Evolutionary conservation across 2,113 vertebrate species (phyloP).

Genomic region (Solea solea): DNA sequence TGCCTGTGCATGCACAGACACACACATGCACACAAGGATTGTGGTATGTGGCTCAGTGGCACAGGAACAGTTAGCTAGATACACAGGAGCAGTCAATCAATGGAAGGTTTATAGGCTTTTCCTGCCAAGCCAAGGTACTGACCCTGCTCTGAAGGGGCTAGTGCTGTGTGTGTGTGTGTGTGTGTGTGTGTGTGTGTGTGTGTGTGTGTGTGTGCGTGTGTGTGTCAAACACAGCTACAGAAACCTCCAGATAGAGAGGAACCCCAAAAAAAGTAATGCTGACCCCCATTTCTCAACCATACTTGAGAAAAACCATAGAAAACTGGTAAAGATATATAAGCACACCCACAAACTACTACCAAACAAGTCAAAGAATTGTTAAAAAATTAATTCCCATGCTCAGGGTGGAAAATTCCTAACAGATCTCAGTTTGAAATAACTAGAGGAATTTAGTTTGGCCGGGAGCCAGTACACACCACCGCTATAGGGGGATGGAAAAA

Average conservation of each 20-base stretch:
- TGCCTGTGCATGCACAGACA: not conserved
- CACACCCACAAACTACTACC: slow-evolving; percentile 53
- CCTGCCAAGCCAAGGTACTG: slow-evolving; percentile 67
- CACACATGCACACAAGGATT: slow-evolving; percentile 31
- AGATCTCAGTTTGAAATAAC: slow-evolving; percentile 82
- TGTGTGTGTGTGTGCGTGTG: slow-evolving; percentile 6
- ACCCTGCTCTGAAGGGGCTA: slow-evolving; percentile 47
- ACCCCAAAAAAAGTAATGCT: slow-evolving; percentile 32
- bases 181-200: slow-evolving; percentile 11
- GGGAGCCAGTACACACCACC: slow-evolving; percentile 70
- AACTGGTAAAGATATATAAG: slow-evolving; percentile 19
- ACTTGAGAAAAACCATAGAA: slow-evolving; percentile 18
- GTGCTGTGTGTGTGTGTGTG: slow-evolving; percentile 17
- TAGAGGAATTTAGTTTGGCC: slow-evolving; percentile 79
- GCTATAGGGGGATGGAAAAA: slow-evolving; percentile 74
- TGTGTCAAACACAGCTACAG: slow-evolving; percentile 10
- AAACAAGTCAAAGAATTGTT: slow-evolving; percentile 66
- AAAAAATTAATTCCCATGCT: slow-evolving; percentile 80
- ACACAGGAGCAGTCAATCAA: slow-evolving; percentile 67
- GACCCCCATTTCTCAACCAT: slow-evolving; percentile 45
- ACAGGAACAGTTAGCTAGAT: slow-evolving; percentile 57
- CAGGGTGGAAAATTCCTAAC: slow-evolving; percentile 82
- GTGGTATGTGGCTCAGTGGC: slow-evolving; percentile 68
- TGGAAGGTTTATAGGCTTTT: slow-evolving; percentile 71
- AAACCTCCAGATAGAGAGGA: slow-evolving; percentile 27